A percentile compares a stretch with the other conserved stretches of the same genome.
phyloP scores from a whole-genome alignment of 2,888 invertebrate genomes.

The Amphipyra berbera region DNA sequence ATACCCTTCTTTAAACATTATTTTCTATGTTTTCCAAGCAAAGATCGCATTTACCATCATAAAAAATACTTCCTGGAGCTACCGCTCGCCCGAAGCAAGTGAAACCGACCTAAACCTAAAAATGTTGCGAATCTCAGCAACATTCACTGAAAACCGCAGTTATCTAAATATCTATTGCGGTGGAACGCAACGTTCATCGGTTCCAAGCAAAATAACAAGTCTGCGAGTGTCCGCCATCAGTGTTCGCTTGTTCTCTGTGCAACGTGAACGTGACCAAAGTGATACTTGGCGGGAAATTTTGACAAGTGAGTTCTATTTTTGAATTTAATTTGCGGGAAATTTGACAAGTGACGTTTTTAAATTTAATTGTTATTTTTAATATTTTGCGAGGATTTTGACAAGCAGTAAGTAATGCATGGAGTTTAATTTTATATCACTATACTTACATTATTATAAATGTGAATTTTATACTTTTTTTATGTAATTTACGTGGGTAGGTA shows the following conservation, averaged over 20 bases:
- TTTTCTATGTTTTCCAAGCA: too few species aligned
- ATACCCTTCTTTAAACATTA: too few species aligned
- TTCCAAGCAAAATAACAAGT: conserved; percentile 68
- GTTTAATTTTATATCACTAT: neutral
- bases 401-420: neutral
- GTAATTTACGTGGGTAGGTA: too few species aligned
- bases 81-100: neutral
- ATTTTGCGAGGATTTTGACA: neutral
- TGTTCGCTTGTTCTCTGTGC: conserved; percentile 61
- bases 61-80: neutral
- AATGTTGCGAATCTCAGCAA: conserved; percentile 64
- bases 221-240: conserved; percentile 59
- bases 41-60: too few species aligned
- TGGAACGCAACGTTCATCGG: conserved; percentile 55
- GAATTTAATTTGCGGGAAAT: conserved; percentile 10
- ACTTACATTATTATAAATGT: too few species aligned
- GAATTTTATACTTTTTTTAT: too few species aligned
- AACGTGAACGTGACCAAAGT: conserved; percentile 61
- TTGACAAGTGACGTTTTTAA: conserved; percentile 11
- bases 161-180: conserved; percentile 53
- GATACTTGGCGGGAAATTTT: conserved; percentile 52
- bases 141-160: conserved; percentile 66
- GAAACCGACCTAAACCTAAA: conserved; percentile 23
- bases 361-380: neutral
- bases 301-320: conserved; percentile 60